phyloP scores from a whole-genome alignment of 2,888 invertebrate species.

The Eupeodes luniger region DNA sequence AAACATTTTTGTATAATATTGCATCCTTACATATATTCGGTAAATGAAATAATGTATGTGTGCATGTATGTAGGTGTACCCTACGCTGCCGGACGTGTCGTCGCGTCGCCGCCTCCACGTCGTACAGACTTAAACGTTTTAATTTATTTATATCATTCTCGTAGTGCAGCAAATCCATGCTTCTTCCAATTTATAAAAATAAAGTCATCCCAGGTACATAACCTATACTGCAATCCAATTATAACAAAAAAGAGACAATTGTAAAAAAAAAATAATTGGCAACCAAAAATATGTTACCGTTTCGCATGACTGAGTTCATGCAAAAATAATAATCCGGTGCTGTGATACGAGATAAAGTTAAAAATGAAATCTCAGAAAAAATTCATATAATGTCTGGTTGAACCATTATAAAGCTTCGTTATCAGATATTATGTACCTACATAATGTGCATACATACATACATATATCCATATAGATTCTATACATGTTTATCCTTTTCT shows the following conservation, averaged over 20 bases:
- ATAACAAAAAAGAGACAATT: conserved; percentile 1
- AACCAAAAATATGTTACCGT: conserved; percentile 42
- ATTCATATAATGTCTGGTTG: too few relatives aligned
- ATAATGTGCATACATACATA: too few relatives aligned
- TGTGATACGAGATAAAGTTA: conserved; percentile 12
- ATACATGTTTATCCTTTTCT: too few relatives aligned
- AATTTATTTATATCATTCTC: neutral
- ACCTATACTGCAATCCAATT: neutral
- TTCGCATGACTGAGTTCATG: conserved; percentile 60
- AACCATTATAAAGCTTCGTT: too few relatives aligned
- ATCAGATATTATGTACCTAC: too few relatives aligned
- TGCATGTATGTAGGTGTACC: neutral
- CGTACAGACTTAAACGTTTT: neutral
- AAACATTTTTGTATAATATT: too few relatives aligned
- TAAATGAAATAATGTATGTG: neutral
- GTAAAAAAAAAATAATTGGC: conserved; percentile 27
- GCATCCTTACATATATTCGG: too few relatives aligned
- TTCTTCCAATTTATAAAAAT: conserved; percentile 12
- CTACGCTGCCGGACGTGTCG: too few relatives aligned
- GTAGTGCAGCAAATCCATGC: neutral
- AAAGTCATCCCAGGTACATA: neutral
- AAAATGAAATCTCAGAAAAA: too few relatives aligned
- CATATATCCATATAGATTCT: too few relatives aligned
- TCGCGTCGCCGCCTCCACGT: neutral
- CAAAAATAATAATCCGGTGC: conserved; percentile 63